Evolutionary conservation across 2,888 invertebrate genomes (phyloP).

Genomic region (Acrobasis repandana): DNA sequence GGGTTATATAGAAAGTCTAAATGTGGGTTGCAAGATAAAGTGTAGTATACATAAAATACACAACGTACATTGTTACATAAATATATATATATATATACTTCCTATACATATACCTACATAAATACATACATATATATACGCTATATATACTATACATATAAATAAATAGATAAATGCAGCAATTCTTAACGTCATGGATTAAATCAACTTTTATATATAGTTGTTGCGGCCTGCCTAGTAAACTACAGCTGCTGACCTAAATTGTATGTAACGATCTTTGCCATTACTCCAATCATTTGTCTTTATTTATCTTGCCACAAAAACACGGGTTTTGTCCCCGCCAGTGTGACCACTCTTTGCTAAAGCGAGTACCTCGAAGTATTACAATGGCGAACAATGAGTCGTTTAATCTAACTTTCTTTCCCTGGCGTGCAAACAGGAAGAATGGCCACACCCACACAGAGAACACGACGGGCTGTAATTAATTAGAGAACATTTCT

Average conservation of each 20-base stretch:
- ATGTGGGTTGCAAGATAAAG: too few relatives aligned
- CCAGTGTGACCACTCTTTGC: constrained; percentile 41
- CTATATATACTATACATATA: too few relatives aligned
- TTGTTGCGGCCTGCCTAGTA: background rate
- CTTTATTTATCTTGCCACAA: constrained; percentile 18
- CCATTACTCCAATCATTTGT: constrained; percentile 11
- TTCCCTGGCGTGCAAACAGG: constrained; percentile 62
- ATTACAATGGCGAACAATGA: constrained; percentile 65
- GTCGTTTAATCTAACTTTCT: constrained; percentile 74
- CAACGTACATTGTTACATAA: too few relatives aligned
- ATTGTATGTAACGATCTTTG: background rate
- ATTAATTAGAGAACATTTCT: constrained; percentile 71
- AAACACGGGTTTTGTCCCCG: constrained; percentile 25
- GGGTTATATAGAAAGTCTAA: too few relatives aligned
- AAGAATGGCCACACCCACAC: constrained; percentile 66
- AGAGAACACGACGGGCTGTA: constrained; percentile 57
- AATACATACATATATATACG: too few relatives aligned
- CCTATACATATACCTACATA: too few relatives aligned
- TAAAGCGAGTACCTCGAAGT: constrained; percentile 47
- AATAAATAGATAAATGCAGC: too few relatives aligned
- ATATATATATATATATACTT: too few relatives aligned
- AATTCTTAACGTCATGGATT: too few relatives aligned
- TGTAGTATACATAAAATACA: too few relatives aligned
- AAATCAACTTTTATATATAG: too few relatives aligned
- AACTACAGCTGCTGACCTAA: background rate